Percentiles rank a stretch among this genome's conserved stretches.
phyloP scores from a whole-genome alignment of 2,888 invertebrate genomes.

The Cinara cedri region DNA sequence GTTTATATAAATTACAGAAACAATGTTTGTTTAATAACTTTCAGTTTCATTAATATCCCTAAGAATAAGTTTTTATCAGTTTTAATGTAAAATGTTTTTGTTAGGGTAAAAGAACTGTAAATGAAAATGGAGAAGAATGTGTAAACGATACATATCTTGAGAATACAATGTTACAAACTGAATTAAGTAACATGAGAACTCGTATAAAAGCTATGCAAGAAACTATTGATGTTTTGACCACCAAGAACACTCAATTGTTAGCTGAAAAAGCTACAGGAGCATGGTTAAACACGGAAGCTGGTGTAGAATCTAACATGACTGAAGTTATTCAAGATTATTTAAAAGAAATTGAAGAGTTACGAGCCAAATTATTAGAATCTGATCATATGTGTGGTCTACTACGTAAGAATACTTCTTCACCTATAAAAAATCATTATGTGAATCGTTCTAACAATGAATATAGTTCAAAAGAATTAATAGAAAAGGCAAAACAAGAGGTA shows the following conservation, averaged over 20 bases:
- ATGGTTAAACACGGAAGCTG: constrained; percentile 63
- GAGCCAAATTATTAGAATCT: constrained; percentile 86
- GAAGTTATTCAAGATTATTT: constrained; percentile 83
- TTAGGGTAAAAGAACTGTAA: constrained; percentile 85
- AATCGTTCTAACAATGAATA: constrained; percentile 33
- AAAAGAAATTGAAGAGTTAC: constrained; percentile 87
- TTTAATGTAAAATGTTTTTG: constrained; percentile 34
- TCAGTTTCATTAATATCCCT: not conserved
- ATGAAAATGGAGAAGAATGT: constrained; percentile 83
- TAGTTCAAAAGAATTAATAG: constrained; percentile 64
- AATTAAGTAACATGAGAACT: constrained; percentile 84
- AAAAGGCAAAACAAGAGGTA: constrained; percentile 81
- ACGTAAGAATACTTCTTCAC: constrained; percentile 64
- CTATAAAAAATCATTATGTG: constrained; percentile 20
- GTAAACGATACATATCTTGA: constrained; percentile 96
- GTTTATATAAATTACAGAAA: not conserved
- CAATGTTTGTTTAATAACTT: not conserved
- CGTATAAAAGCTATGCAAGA: constrained; percentile 94
- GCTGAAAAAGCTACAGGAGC: constrained; percentile 72
- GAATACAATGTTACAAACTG: constrained; percentile 88
- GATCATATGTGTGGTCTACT: constrained; percentile 79
- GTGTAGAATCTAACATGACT: constrained; percentile 67
- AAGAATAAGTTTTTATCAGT: not conserved
- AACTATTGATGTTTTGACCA: constrained; percentile 85
- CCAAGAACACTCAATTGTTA: constrained; percentile 80